Evolutionary conservation across 2,113 vertebrate genomes (phyloP), one percentile per base, ranked within the genome.

Genomic region (Anarhynchus alexandrinus): DNA sequence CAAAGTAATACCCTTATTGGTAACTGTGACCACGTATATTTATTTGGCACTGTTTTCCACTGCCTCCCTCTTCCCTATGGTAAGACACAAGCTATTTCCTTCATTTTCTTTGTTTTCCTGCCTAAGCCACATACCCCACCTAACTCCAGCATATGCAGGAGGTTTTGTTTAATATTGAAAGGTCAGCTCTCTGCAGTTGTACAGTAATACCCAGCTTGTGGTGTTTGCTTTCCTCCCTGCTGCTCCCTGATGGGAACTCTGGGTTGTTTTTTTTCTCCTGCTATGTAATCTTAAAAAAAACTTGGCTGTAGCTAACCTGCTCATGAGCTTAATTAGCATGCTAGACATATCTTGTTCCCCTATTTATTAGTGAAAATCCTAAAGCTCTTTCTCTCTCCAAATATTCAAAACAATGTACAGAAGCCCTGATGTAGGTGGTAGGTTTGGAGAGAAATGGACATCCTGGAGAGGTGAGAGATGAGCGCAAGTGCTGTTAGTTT

Each of bases 111-210:
- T 92, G 51, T 80, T 81, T 95, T 94, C 51, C 13, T 94, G 30
- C 27, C n/a, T 70, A 26, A 94, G 25, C 70, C 36, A 57, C 21
- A 14, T 51, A 67, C 12, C 45, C 17, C 12, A 65, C 26, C 15
- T 32, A 82, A 81, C 40, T 78, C 22, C 42, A 82, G 81, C 47
- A 40, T 62, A 57, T 42, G 51, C 51, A 71, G 76, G 62, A 91
- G 67, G 32, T 62, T 81, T 91, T 88, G 42, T 51, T 92, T 78
- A 84, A 70, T 91, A 78, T 12, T 27, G 59, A 95, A 96, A 97
- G 86, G 93, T 94, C 86, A 96, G 27, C 5, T 52, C 49, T 42
- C 70, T 78, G 58, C 93, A 86, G 76, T 5, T 2, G 11, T 88
- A 65, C 80, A 62, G 45, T 58, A 77, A 73, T 88, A 81, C 26